These are phyloP conservation scores for Leptarthrus brevirostris DNA, from an alignment of 2,888 invertebrate genomes.

Conservation along the genomic window DNA sequence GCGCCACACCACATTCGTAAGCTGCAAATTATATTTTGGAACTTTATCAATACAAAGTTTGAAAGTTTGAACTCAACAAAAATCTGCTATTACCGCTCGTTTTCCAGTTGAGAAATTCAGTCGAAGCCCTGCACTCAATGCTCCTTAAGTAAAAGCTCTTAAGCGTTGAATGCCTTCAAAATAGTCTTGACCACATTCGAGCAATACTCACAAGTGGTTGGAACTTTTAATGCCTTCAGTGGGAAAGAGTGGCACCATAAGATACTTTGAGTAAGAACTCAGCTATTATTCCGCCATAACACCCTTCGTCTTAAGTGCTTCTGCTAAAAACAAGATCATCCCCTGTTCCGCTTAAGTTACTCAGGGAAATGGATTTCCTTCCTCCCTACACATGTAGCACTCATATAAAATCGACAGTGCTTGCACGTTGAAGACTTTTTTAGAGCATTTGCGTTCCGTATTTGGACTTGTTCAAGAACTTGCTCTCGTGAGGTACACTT, in stretches of 20 bases:
- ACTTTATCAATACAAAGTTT: slow-evolving; percentile 41
- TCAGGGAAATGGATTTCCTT: slow-evolving; percentile 48
- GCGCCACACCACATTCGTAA: neutral
- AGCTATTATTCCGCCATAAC: slow-evolving; percentile 47
- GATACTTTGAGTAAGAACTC: slow-evolving; percentile 35
- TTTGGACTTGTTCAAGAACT: slow-evolving; percentile 5
- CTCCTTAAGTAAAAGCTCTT: slow-evolving; percentile 41
- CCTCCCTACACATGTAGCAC: slow-evolving; percentile 44
- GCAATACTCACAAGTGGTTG: slow-evolving; percentile 29
- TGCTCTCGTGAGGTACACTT: neutral
- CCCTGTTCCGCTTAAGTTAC: slow-evolving; percentile 49
- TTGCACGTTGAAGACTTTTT: slow-evolving; percentile 37
- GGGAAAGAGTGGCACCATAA: slow-evolving; percentile 25
- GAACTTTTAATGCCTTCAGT: slow-evolving; percentile 47
- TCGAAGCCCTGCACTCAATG: neutral
- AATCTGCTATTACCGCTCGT: slow-evolving; percentile 31
- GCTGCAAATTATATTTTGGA: slow-evolving; percentile 25
- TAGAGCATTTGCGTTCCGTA: slow-evolving; percentile 7
- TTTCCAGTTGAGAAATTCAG: slow-evolving; percentile 33
- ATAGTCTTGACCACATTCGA: slow-evolving; percentile 44
- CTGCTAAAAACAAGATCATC: slow-evolving; percentile 47
- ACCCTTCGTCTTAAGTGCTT: slow-evolving; percentile 46
- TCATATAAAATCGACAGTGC: slow-evolving; percentile 45
- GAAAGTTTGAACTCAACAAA: slow-evolving; percentile 25
- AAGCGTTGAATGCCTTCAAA: slow-evolving; percentile 32